Base-by-base conservation (phyloP, 2,888 invertebrate species). In the Lasius fuliginosus region DNA sequence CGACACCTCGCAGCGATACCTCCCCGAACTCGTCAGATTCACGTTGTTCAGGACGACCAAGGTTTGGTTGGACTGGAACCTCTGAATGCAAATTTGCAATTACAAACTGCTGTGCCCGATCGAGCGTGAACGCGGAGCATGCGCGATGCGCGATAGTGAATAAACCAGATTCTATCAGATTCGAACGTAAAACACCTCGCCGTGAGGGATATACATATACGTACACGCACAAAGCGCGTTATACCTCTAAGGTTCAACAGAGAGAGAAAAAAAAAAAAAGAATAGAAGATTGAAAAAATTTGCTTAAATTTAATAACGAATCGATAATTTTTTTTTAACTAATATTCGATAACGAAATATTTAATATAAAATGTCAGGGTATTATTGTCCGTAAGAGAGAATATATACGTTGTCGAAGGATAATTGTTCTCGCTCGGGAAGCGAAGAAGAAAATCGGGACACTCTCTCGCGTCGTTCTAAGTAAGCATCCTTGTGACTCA, bases 1-100 rank as follows among this genome's bases (percentile, higher is more conserved):
- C 82, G 97, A 97, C 89, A 97, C 97, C 93, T 97, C 97, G 93
- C 97, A 97, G 87, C 97, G 96, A 95, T 97, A 97, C 85, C 96
- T 95, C 74, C 97, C 97, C 65, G 96, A 95, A 87, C 97, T 96
- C 89, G 96, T 95, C 84, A 97, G 95, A 93, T 97, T 96, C 91
- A 97, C 97, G 88, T 96, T 96, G 91, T 96, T 96, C 90, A 97
- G 95, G 88, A 96, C 96, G 85, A 97, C 97, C 90, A 96, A 96
- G 90, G 95, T 96, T 92, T 97, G 97, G 86, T 96, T 96, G 53
- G 97, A 97, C 94, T 97, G 97, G 93, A 96, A 96, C 92, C 96
- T 95, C 97, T 97, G 84, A n/a, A 82, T 81, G 79, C 79, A 81
- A 81, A 81, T 81, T 81, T 33, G 82, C 58, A 65, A 69, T 49